Evolutionary conservation across 2,797 vertebrate genomes (phyloP).

Genomic region (Tolypeutes matacus): DNA sequence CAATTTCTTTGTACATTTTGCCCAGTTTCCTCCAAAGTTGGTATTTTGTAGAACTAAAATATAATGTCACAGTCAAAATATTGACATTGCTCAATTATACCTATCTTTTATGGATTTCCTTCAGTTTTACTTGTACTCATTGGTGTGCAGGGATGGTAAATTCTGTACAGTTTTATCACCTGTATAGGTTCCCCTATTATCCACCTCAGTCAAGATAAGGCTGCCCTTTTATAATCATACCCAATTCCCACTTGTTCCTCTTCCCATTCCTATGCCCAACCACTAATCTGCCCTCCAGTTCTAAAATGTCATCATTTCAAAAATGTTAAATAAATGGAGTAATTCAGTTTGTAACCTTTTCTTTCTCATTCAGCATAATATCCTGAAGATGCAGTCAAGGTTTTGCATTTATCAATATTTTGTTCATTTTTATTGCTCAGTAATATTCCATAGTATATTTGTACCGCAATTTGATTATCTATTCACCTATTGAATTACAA

Average conservation of each 20-base stretch:
- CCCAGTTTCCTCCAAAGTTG: background rate
- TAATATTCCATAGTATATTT: too few relatives aligned
- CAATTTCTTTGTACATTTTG: background rate
- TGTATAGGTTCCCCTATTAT: background rate
- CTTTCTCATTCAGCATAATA: too few relatives aligned
- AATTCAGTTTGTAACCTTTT: background rate
- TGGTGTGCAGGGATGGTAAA: background rate
- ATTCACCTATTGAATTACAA: too few relatives aligned
- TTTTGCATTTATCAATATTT: too few relatives aligned
- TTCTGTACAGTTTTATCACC: background rate
- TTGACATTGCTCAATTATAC: background rate
- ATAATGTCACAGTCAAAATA: background rate
- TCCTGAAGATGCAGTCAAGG: too few relatives aligned
- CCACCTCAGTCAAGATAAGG: background rate
- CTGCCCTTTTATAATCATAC: background rate
- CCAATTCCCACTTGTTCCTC: accelerated
- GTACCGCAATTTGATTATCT: too few relatives aligned
- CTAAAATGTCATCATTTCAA: background rate
- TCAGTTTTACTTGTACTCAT: background rate
- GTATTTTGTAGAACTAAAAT: background rate
- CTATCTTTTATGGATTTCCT: background rate
- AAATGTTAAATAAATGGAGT: background rate
- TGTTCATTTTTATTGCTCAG: too few relatives aligned
- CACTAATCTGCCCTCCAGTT: background rate
- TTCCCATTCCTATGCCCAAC: background rate